Conservation (phyloP, 2,797 vertebrate species). For the Myotis myotis region DNA sequence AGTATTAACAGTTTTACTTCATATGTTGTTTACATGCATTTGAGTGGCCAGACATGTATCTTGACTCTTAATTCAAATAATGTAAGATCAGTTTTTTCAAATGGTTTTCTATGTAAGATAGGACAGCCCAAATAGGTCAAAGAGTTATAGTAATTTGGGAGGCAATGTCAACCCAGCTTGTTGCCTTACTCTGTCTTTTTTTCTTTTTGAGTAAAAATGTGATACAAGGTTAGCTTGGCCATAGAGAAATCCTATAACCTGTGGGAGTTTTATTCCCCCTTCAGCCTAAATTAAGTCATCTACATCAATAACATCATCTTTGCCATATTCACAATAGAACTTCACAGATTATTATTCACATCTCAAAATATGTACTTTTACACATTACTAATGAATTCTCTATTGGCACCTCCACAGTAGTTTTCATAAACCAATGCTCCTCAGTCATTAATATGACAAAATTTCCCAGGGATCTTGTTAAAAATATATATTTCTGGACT, state of each 20-base stretch:
- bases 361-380: constrained; percentile 8
- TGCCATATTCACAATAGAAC: neutral
- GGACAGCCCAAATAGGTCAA: neutral
- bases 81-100: constrained; percentile 12
- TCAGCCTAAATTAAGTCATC: neutral
- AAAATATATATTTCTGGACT: neutral
- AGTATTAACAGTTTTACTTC: neutral
- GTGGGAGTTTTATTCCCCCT: neutral
- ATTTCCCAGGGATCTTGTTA: neutral
- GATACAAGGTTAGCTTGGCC: neutral
- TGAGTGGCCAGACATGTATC: neutral
- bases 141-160: neutral
- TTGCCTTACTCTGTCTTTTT: neutral
- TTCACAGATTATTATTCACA: neutral
- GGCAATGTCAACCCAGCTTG: neutral
- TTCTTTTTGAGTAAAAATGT: constrained; percentile 6
- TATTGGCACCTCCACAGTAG: neutral
- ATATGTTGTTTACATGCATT: neutral
- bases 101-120: neutral
- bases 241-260: neutral
- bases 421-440: neutral
- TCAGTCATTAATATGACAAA: neutral
- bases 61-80: constrained; percentile 38
- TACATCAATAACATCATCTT: neutral
- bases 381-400: neutral